These are phyloP conservation scores for Lethrus apterus DNA, from an alignment of 1,140 invertebrate genomes.

Conservation along the genomic window DNA sequence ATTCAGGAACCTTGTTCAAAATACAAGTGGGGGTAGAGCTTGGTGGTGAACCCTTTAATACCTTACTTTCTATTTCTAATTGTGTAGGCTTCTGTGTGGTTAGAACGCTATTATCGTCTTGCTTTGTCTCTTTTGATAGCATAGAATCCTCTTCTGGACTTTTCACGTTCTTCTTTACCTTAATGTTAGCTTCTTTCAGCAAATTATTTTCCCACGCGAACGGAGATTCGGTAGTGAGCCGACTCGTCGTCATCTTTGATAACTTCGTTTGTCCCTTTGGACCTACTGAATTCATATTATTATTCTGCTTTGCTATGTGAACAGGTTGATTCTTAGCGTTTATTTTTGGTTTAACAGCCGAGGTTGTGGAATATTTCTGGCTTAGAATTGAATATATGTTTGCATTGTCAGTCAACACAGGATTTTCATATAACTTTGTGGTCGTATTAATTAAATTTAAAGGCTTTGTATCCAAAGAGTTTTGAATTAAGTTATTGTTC, in stretches of 20 bases:
- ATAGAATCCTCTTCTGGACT: background rate
- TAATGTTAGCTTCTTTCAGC: conserved; percentile 8
- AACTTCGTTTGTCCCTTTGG: background rate
- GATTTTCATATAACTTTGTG: too few relatives aligned
- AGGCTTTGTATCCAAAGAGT: too few relatives aligned
- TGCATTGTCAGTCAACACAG: too few relatives aligned
- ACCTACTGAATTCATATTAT: too few relatives aligned
- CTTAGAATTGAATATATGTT: too few relatives aligned
- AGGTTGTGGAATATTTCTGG: too few relatives aligned
- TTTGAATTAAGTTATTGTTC: too few relatives aligned
- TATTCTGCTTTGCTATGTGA: too few relatives aligned
- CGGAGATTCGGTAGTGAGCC: conserved; percentile 4
- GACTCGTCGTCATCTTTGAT: conserved; percentile 1
- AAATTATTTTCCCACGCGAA: conserved; percentile 7
- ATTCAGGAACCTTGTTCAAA: conserved; percentile 1
- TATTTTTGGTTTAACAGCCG: too few relatives aligned
- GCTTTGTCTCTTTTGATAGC: background rate
- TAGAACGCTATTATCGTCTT: background rate
- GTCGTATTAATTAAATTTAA: too few relatives aligned
- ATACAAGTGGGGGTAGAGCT: background rate
- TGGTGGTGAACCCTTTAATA: background rate
- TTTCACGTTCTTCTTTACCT: conserved; percentile 2
- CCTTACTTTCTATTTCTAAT: conserved; percentile 5
- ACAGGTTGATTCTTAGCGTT: too few relatives aligned
- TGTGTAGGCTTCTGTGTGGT: too few relatives aligned